Conservation (phyloP, 2,888 invertebrate species). For the Melangyna quadrimaculata region DNA sequence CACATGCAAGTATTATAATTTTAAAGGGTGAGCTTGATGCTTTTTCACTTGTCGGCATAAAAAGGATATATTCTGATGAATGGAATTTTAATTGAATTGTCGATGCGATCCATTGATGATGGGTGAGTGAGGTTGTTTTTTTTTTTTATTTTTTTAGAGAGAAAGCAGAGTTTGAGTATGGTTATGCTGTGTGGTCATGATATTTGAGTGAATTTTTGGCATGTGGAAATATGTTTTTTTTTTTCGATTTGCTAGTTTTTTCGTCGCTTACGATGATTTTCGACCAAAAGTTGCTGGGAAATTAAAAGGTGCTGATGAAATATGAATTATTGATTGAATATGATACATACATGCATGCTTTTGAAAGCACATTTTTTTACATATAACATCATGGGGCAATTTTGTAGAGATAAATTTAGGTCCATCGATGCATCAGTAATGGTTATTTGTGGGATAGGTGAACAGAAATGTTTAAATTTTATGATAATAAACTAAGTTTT, state of each 20-base stretch:
- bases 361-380: background rate
- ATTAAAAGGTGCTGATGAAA: slow-evolving; percentile 50
- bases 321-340: slow-evolving; percentile 56
- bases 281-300: slow-evolving; percentile 44
- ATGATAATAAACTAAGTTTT: background rate
- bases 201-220: slow-evolving; percentile 51
- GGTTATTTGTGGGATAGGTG: background rate
- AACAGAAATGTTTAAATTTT: background rate
- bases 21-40: slow-evolving; percentile 6
- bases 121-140: background rate
- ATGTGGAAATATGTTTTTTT: background rate
- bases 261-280: slow-evolving; percentile 36
- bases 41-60: slow-evolving; percentile 64
- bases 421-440: background rate
- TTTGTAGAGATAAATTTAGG: background rate
- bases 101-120: slow-evolving; percentile 52
- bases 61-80: slow-evolving; percentile 65
- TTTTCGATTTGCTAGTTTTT: background rate
- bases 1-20: slow-evolving; percentile 7
- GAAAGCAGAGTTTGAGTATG: background rate
- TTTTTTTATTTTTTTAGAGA: background rate
- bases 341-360: background rate
- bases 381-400: background rate
- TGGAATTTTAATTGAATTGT: slow-evolving; percentile 70
- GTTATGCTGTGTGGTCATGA: slow-evolving; percentile 7